Evolutionary conservation across 2,888 invertebrate species (phyloP).

Genomic region (Smittia sp.): DNA sequence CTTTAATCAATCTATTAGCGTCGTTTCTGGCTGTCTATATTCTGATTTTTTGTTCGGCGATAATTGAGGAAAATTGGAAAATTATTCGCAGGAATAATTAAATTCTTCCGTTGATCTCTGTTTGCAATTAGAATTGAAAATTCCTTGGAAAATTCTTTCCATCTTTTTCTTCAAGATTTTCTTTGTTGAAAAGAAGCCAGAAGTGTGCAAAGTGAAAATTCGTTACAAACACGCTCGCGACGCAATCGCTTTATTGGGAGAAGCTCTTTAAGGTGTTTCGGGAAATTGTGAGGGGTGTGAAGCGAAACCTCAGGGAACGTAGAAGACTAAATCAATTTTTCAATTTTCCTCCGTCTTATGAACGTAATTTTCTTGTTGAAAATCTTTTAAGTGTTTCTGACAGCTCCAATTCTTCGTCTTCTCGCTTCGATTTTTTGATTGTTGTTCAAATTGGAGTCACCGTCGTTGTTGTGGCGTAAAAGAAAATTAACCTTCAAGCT

Average conservation of each 20-base stretch:
- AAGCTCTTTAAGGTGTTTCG: constrained; percentile 10
- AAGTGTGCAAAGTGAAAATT: constrained; percentile 7
- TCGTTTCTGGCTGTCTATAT: background rate
- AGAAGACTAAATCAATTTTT: constrained; percentile 43
- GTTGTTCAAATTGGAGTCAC: constrained; percentile 16
- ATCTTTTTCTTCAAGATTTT: constrained; percentile 20
- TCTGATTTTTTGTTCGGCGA: constrained; percentile 22
- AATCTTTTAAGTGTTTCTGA: constrained; percentile 41
- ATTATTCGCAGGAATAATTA: constrained; percentile 36
- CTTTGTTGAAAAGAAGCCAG: background rate
- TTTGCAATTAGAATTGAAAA: constrained; percentile 36
- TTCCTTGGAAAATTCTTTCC: constrained; percentile 12
- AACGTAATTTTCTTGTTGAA: constrained; percentile 42
- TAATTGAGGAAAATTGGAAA: constrained; percentile 40
- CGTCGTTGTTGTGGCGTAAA: constrained; percentile 7
- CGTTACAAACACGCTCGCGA: no score
- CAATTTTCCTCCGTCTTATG: constrained; percentile 36
- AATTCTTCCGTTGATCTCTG: constrained; percentile 38
- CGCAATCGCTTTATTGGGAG: no score
- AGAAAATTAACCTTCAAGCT: constrained; percentile 18
- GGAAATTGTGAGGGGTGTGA: background rate
- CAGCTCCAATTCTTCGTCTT: constrained; percentile 29
- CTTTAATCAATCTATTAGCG: background rate
- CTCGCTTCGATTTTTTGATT: background rate
- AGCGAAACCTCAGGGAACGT: background rate